phyloP scores from a whole-genome alignment of 2,888 invertebrate species.

The Seira ritae region DNA sequence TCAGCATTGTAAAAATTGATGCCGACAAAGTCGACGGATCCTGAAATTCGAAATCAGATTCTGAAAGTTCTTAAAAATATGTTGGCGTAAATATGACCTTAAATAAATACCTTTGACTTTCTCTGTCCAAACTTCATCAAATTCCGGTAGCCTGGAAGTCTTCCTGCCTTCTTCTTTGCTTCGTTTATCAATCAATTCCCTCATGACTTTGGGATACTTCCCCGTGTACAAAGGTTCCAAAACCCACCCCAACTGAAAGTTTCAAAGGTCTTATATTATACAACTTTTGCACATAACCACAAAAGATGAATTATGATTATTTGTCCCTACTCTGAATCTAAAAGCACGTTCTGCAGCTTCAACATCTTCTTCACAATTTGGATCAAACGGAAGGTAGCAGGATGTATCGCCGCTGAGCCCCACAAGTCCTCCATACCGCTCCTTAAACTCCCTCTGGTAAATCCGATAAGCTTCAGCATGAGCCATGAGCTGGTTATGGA shows the following conservation, averaged over 20 bases:
- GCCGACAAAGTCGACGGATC: conserved; percentile 70
- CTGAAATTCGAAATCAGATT: conserved; percentile 37
- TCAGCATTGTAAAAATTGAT: conserved; percentile 71
- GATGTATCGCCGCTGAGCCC: conserved; percentile 73
- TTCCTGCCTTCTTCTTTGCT: conserved; percentile 58
- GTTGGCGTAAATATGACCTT: not conserved
- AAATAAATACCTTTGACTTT: conserved; percentile 65
- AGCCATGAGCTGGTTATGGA: conserved; percentile 81
- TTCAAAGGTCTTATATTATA: conserved; percentile 5
- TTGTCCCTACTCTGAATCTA: conserved; percentile 67
- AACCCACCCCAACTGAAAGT: conserved; percentile 75
- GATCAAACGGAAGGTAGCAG: conserved; percentile 69
- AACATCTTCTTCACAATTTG: conserved; percentile 60
- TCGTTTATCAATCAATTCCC: conserved; percentile 47
- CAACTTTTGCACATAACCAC: not conserved
- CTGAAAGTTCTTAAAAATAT: not conserved
- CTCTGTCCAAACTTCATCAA: conserved; percentile 60
- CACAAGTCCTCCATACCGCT: conserved; percentile 68
- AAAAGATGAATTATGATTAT: not conserved
- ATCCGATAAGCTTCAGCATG: conserved; percentile 82
- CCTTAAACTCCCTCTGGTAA: conserved; percentile 79
- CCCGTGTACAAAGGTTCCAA: conserved; percentile 75
- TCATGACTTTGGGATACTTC: conserved; percentile 65
- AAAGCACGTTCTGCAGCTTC: conserved; percentile 71
- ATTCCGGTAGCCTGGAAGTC: conserved; percentile 59